Evolutionary conservation across 2,113 vertebrate genomes (phyloP), one percentile per base, ranked within the genome.

Genomic region (Cromileptes altivelis): DNA sequence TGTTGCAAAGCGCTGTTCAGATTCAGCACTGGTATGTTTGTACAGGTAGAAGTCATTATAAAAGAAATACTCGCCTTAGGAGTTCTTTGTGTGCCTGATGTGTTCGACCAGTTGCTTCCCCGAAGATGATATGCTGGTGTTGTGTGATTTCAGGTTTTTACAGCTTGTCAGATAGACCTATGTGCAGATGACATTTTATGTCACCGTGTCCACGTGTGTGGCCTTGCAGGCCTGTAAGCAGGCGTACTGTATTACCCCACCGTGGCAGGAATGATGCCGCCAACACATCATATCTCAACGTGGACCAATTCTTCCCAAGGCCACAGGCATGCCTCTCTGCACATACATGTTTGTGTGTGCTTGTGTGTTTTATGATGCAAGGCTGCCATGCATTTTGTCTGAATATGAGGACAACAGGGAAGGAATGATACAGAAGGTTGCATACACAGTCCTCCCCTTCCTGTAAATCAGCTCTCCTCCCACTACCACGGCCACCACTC

Each of bases 131-230:
- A 56, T 71, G 80, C 40, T 40, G 57, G n/a, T 50, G 53, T 40
- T 57, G 42, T 25, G 47, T 61, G 74, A 77, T 82, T 89, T 81
- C 56, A 61, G 53, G 52, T 91, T 91, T 30, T 90, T 77, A 89
- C 78, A 79, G 88, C 81, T 73, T 75, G 62, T 87, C 86, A 78
- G 12, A 72, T n/a, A 11, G 42, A 42, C 53, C 37, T 49, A 56
- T 84, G 63, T 86, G 62, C 42, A 21, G 40, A 68, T 75, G 78
- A 83, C 88, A 75, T 86, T 80, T 85, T 90, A 88, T 90, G 84
- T 78, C 72, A 68, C 80, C n/a, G 14, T 52, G 80, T 72, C 61
- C 23, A 62, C 13, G 4, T 52, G 50, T 33, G 50, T 85, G 89
- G 70, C 86, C 80, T 84, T 90, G 89, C 84, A 69, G 70, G 73